Base-by-base conservation (phyloP, 2,797 vertebrate genomes). In the Clarias pachynema region DNA sequence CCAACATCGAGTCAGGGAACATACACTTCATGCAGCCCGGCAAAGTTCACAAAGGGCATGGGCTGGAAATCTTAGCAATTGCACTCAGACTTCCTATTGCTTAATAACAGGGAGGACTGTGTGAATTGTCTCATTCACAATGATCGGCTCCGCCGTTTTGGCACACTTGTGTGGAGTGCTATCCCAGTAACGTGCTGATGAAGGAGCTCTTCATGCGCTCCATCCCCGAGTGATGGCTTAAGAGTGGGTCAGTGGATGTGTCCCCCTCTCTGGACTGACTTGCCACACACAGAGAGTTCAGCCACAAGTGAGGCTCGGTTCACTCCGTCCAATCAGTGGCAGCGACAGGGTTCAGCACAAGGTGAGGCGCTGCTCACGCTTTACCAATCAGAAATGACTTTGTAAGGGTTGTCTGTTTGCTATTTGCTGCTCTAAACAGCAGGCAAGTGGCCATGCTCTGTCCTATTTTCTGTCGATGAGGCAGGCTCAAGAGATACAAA, bases 331-430 rank as follows among this genome's bases (percentile, higher is more conserved):
- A 89, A 90, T 90, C 89, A 90, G 88, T 70, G 62, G 59, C 75
- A 81, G 79, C 56, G 31, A 49, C 83, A 77, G 56, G 79, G 84
- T 86, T 88, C 68, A 86, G 70, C 57, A 53, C 22, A 84, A 85
- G 87, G 81, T 90, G 84, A 89, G 86, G 62, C 68, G 20, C 84
- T n/a, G 56, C 81, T 82, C 90, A 90, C 86, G 92, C 89, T 89
- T 91, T 89, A 93, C 91, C 88, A 87, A 90, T 90, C 90, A 91
- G 87, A 92, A 91, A 89, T 84, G 84, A 93, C 92, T 93, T 90
- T 90, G 90, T 92, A 85, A 79, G 75, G 24, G 68, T 86, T 81
- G 53, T 83, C 81, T 80, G 40, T 81, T 69, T 75, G 29, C 24
- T 77, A 84, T 81, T 87, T 14, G 84, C 72, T 24, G 63, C 77